Conservation (phyloP, 2,888 invertebrate genomes). For the Caenorhabditis uteleia region DNA sequence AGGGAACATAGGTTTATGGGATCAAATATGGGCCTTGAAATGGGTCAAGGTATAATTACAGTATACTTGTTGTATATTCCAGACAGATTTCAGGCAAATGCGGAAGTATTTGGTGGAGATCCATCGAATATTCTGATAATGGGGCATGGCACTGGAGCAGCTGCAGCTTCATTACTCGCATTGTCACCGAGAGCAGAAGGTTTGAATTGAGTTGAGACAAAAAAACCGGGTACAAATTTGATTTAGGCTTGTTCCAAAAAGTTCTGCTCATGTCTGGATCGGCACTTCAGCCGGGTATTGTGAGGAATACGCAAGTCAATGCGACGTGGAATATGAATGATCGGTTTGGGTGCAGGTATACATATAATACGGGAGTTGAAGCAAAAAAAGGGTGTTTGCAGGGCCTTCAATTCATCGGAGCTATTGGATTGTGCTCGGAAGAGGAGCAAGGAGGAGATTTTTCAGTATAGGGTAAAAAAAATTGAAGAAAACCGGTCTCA, state of each 20-base stretch:
- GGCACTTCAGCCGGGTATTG: conserved; percentile 67
- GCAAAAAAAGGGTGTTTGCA: conserved; percentile 15
- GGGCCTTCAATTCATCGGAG: conserved; percentile 67
- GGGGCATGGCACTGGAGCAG: conserved; percentile 69
- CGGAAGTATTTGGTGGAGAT: conserved; percentile 67
- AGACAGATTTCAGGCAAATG: conserved; percentile 54
- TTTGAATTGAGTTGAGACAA: too few relatives aligned
- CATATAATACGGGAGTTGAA: not conserved
- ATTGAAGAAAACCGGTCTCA: not conserved
- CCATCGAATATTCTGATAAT: conserved; percentile 63
- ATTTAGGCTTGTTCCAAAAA: conserved; percentile 64
- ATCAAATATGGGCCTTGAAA: conserved; percentile 61
- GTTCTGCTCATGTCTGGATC: conserved; percentile 69
- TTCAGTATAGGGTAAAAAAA: conserved; percentile 56
- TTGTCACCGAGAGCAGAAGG: conserved; percentile 67
- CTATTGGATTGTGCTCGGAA: conserved; percentile 67
- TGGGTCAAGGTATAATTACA: conserved; percentile 63
- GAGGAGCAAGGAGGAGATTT: conserved; percentile 62
- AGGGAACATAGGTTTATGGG: conserved; percentile 67
- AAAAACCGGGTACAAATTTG: not conserved
- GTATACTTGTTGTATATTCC: too few relatives aligned
- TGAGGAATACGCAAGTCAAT: conserved; percentile 67
- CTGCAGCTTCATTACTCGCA: conserved; percentile 66
- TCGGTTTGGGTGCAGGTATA: conserved; percentile 51
- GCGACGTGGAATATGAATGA: conserved; percentile 68